Evolutionary conservation across 2,888 invertebrate species (phyloP).

Genomic region (Ormyrus labotus): DNA sequence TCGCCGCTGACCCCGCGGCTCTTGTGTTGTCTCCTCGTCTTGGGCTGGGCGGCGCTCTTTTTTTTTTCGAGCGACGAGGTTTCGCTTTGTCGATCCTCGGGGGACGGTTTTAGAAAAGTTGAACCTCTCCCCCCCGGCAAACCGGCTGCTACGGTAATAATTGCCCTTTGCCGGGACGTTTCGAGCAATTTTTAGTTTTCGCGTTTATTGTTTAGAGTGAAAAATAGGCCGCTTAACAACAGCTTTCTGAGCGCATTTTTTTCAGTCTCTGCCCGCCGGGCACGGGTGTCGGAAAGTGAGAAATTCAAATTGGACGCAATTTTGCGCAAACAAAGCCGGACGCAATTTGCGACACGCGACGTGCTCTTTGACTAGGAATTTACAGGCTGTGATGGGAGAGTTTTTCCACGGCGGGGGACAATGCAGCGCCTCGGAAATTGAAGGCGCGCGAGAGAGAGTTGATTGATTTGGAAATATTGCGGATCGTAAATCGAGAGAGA

Average conservation of each 20-base stretch:
- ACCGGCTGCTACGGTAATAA: too few relatives aligned
- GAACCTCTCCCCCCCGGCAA: too few relatives aligned
- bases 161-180: neutral
- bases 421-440: too few relatives aligned
- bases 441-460: too few relatives aligned
- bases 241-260: neutral
- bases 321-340: too few relatives aligned
- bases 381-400: too few relatives aligned
- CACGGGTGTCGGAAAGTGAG: neutral
- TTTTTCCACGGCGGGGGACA: too few relatives aligned
- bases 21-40: neutral
- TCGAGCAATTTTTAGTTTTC: neutral
- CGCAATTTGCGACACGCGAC: too few relatives aligned
- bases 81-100: neutral
- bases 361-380: too few relatives aligned
- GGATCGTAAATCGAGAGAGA: slow-evolving; percentile 1
- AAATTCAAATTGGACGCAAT: neutral
- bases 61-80: neutral
- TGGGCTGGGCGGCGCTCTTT: neutral
- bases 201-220: too few relatives aligned
- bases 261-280: neutral
- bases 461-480: slow-evolving; percentile 36
- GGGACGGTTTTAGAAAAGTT: too few relatives aligned
- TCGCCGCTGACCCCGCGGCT: neutral
- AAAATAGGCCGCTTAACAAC: neutral